phyloP scores from a whole-genome alignment of 2,888 invertebrate genomes.

The Acleris cristana region DNA sequence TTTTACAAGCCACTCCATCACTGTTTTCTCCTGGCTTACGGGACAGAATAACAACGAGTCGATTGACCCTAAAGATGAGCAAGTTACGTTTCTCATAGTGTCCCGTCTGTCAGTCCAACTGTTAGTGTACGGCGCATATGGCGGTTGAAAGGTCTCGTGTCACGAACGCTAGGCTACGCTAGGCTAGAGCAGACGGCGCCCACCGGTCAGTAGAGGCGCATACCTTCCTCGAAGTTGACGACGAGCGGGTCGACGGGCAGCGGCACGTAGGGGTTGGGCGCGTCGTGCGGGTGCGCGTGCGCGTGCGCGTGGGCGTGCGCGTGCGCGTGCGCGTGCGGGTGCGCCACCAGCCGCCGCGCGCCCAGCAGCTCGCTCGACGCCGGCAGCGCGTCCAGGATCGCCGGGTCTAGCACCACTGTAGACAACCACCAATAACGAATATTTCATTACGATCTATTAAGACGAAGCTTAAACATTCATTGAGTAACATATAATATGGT shows the following conservation, averaged over 20 bases:
- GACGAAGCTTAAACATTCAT: no score
- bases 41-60: no score
- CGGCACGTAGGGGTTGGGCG: conserved; percentile 66
- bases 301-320: conserved; percentile 47
- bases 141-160: neutral
- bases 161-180: neutral
- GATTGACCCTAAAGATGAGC: no score
- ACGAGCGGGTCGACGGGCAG: conserved; percentile 88
- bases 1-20: no score
- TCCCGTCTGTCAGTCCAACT: no score
- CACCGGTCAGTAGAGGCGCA: conserved; percentile 87
- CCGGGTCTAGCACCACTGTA: conserved; percentile 72
- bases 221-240: conserved; percentile 92
- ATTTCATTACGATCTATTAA: no score
- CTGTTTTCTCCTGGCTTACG: no score
- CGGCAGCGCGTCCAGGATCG: conserved; percentile 74
- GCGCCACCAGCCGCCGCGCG: conserved; percentile 62
- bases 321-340: conserved; percentile 49
- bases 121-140: no score
- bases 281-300: conserved; percentile 46
- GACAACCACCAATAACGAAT: neutral
- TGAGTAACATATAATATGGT: no score
- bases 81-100: no score
- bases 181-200: neutral
- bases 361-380: conserved; percentile 60